A percentile compares a stretch with the other conserved stretches of the same genome.
Evolutionary conservation across 2,113 vertebrate genomes (phyloP).

Genomic region (Casuarius casuarius): DNA sequence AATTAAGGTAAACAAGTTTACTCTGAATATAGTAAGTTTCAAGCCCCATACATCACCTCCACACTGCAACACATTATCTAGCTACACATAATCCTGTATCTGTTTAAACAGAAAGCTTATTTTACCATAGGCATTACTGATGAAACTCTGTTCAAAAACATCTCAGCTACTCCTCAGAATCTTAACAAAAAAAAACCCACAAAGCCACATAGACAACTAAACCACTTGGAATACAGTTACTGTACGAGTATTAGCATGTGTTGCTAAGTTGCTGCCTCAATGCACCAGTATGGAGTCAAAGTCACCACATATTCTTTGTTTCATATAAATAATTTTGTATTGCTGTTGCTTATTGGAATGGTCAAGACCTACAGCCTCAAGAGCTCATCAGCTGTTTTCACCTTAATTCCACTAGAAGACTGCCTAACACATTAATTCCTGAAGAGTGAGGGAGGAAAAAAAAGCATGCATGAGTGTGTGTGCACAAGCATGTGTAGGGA

Average conservation of each 20-base stretch:
- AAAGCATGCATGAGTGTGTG: too few relatives aligned
- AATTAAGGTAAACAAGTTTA: neutral
- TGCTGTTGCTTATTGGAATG: neutral
- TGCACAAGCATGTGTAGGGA: too few relatives aligned
- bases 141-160: neutral
- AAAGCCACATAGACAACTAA: neutral
- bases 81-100: neutral
- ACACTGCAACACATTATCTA: neutral
- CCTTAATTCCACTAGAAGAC: neutral
- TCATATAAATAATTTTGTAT: neutral
- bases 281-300: neutral
- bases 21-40: neutral
- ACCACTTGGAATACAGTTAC: neutral
- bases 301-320: neutral
- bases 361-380: neutral
- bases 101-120: neutral
- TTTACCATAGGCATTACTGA: neutral
- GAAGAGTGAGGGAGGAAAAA: neutral
- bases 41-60: neutral
- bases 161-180: neutral
- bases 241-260: neutral
- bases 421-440: neutral
- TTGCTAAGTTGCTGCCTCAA: neutral
- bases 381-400: neutral
- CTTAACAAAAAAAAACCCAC: neutral